Evolutionary conservation across 1,140 invertebrate species (phyloP), one percentile per base, ranked within the genome.

Genomic region (Elymnias hypermnestra): DNA sequence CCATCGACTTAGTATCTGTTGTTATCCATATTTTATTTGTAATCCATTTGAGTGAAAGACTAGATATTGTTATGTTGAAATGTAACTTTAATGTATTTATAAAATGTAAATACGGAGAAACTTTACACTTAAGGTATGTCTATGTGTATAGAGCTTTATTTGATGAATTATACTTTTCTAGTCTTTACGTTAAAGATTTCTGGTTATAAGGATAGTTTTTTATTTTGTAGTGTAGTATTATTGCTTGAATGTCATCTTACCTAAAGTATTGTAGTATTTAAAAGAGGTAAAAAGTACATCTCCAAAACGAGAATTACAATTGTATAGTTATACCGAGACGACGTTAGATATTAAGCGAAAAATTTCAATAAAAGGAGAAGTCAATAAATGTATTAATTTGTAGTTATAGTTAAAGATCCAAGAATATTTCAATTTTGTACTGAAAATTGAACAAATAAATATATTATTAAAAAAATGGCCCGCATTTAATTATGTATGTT

Each of bases 151-250:
- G 6, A 35, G 29, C 28, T 33, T 45, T 48, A 47, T 47, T 48
- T 29, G 26, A 44, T 25, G 10, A 51, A 43, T 39, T 46, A 47
- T 46, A 22, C 7, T 47, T 40, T 48, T 53, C 51, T 53, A 53
- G 51, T 53, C 51, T 48, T 43, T 53, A 37, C 31, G 22, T 47
- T 47, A 35, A 41, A 47, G 33, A 17, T 26, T 36, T 14, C 21
- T 29, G 3, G 4, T 17, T 19, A 19, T 26, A 9, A 26, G 5
- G 21, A 22, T 22, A 22, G 8, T 22, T 1, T 22, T 22, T 22
- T 22, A 22, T 5, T 6, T 22, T 22, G 1, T 6, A 22, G 5
- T 22, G 8, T 22, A 6, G 8, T 22, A 22, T 22, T 22, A 6
- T 22, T 22, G 21, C n/a, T 22, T 22, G 21, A 8, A 6, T 5